Conservation (phyloP, 2,113 vertebrate genomes). For the Anthoscopus minutus region DNA sequence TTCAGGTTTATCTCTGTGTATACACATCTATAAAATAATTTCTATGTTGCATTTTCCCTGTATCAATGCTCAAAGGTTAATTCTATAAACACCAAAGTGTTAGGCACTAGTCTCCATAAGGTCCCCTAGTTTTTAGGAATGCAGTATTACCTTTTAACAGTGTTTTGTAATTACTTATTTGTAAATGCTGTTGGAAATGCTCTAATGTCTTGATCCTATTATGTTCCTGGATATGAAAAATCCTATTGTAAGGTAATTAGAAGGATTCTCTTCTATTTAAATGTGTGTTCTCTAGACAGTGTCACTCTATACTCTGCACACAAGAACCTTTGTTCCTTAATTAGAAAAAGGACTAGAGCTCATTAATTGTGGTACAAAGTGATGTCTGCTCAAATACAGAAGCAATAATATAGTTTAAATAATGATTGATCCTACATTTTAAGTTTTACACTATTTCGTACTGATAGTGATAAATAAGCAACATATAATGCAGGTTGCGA, state of each 20-base stretch:
- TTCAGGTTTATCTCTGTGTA: neutral
- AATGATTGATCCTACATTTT: conserved; percentile 31
- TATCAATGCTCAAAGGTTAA: conserved; percentile 39
- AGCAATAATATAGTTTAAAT: conserved; percentile 37
- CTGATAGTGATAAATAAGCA: conserved; percentile 27
- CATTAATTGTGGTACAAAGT: conserved; percentile 68
- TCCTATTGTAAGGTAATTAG: conserved; percentile 71
- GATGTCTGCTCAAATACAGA: conserved; percentile 57
- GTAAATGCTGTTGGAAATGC: conserved; percentile 58
- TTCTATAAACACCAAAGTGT: conserved; percentile 27
- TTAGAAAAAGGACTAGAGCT: conserved; percentile 69
- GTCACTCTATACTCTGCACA: conserved; percentile 54
- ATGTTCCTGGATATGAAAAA: conserved; percentile 68
- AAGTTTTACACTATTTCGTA: neutral
- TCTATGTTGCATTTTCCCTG: conserved; percentile 24
- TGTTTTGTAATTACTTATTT: conserved; percentile 68
- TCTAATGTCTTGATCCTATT: conserved; percentile 63
- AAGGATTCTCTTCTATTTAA: conserved; percentile 55
- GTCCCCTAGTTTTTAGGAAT: conserved; percentile 37
- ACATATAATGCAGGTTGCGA: neutral
- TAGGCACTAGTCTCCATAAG: neutral
- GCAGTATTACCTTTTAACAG: conserved; percentile 41
- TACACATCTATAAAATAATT: conserved; percentile 49
- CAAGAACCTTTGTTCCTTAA: conserved; percentile 72
- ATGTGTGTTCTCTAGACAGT: conserved; percentile 62